These are phyloP conservation scores for Hypotaenidia philippensis DNA, from an alignment of 2,797 vertebrate species.

Conservation along the genomic window DNA sequence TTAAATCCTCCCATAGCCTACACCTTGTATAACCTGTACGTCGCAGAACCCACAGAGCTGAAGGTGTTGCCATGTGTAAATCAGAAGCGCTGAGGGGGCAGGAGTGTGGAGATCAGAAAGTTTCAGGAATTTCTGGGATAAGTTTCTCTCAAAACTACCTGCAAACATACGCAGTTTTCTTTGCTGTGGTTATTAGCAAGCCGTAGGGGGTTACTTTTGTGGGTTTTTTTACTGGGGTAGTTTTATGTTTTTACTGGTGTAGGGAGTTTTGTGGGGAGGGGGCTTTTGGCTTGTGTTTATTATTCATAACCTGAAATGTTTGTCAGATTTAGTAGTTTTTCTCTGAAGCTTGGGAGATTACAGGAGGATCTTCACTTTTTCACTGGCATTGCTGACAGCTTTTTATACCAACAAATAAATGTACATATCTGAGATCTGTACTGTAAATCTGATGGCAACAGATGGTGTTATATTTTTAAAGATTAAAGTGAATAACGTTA, in stretches of 20 bases:
- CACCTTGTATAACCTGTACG: not conserved
- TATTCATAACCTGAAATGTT: not conserved
- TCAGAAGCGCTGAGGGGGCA: not conserved
- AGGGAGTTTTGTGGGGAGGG: not conserved
- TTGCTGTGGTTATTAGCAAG: not conserved
- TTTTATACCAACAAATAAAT: constrained; percentile 39
- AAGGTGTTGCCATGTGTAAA: not conserved
- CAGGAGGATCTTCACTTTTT: not conserved
- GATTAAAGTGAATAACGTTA: constrained; percentile 34
- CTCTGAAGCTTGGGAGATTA: not conserved
- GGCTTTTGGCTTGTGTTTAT: not conserved
- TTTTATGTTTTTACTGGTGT: not conserved
- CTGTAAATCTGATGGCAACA: constrained; percentile 51
- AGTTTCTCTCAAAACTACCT: not conserved
- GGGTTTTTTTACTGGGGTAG: too few species aligned
- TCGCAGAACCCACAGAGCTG: not conserved
- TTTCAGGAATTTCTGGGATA: not conserved
- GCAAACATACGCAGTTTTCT: not conserved
- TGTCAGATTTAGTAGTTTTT: not conserved
- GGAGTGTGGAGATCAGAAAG: not conserved
- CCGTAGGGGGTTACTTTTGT: not conserved
- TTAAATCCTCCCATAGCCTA: not conserved
- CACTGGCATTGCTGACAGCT: not conserved
- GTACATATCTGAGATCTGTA: constrained; percentile 14
- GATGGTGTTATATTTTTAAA: constrained; percentile 63